Evolutionary conservation across 2,113 vertebrate species (phyloP).

Genomic region (Artemisiospiza belli): DNA sequence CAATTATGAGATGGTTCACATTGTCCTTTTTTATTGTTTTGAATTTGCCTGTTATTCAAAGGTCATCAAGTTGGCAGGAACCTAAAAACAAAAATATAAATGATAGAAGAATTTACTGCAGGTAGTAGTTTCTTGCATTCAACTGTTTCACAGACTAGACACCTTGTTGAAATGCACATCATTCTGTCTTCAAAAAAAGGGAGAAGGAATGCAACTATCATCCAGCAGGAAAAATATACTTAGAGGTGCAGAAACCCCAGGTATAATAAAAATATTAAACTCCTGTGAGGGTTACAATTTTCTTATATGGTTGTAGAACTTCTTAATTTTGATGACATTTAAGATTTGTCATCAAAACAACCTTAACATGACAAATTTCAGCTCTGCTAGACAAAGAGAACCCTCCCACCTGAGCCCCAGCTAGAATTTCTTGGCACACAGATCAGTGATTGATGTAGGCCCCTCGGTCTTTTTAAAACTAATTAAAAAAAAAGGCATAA

Average conservation of each 20-base stretch:
- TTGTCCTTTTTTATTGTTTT: conserved; percentile 12
- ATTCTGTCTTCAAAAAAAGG: not conserved
- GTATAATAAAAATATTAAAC: not conserved
- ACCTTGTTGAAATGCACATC: not conserved
- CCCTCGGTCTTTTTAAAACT: not conserved
- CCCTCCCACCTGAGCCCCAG: not conserved
- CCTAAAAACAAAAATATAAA: conserved; percentile 74
- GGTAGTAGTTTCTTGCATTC: not conserved
- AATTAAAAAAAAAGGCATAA: not conserved
- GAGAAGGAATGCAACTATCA: not conserved
- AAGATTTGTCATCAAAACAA: not conserved
- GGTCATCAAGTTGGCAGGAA: conserved; percentile 98
- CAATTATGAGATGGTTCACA: conserved; percentile 28
- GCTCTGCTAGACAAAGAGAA: not conserved
- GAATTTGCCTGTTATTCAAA: conserved; percentile 83
- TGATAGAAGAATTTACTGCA: not conserved
- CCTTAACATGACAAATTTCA: not conserved
- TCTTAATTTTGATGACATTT: not conserved
- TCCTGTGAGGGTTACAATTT: not conserved
- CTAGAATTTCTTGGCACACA: not conserved
- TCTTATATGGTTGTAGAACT: not conserved
- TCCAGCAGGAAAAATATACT: not conserved
- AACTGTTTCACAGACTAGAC: not conserved
- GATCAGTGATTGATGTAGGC: not conserved
- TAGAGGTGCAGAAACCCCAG: not conserved